Base-by-base conservation (phyloP, 2,888 invertebrate genomes). In the Apamea crenata region DNA sequence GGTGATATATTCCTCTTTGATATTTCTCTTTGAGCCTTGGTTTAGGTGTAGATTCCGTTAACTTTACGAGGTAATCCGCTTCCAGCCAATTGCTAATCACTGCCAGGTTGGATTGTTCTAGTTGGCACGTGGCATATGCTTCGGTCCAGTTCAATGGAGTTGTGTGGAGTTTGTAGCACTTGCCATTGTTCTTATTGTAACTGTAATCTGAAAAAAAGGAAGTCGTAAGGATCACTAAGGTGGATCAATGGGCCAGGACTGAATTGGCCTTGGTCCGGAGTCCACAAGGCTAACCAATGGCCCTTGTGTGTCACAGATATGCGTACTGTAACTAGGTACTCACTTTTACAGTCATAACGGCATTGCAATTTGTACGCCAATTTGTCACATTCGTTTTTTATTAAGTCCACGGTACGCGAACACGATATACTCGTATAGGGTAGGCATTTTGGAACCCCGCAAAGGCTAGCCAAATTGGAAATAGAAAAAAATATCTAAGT, bases 151-250 rank as follows among this genome's bases (percentile, higher is more conserved):
- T 94, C 82, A 87, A 81, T 0, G 95, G 94, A 2, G 84, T 89
- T 44, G 92, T 78, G 80, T 96, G 96, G 50, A 95, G 93, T 78
- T 96, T 96, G 89, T 95, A 96, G 84, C 95, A 96, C 82, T 91
- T 93, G 2, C 93, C 93, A 21, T 74, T 65, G 0, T 69, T 29
- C 25, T 89, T 89, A 65, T 92, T 91, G 83, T 89, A 94, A 68
- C 83, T 82, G 85, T 96, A 96, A 78, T 89, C 95, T 96, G 90
- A 53, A 74, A 80, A 78, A 29, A 36, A 18, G 10, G 25, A 36
- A 47, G n/a, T 36, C 18, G 14, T 50, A 53, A 16, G 25, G 36
- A 5, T 70, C n/a, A 50, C 0, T 73, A 44, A 18, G 4, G 67
- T 68, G 32, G 12, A n/a, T 73, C 6, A 6, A 10, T n/a, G 29